These are phyloP conservation scores for Xestia sexstrigata DNA, from an alignment of 2,888 invertebrate species.

Conservation along the genomic window DNA sequence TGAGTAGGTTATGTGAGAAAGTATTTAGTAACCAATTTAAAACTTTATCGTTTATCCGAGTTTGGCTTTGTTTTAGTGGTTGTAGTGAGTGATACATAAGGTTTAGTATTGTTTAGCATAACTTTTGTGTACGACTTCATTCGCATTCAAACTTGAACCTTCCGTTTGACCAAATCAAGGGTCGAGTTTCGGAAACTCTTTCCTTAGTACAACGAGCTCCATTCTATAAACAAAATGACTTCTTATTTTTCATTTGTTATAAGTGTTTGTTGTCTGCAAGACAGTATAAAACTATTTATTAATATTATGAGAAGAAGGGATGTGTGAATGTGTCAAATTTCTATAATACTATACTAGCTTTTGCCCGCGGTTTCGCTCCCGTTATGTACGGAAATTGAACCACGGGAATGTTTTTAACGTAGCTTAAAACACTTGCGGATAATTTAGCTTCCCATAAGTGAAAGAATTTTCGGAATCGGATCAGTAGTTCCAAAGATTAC, in stretches of 20 bases:
- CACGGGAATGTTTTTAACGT: too few species aligned
- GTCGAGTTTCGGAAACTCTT: neutral
- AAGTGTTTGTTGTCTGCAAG: too few species aligned
- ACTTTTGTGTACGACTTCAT: neutral
- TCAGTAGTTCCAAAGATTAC: too few species aligned
- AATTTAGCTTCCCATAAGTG: too few species aligned
- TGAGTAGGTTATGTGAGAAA: slow-evolving; percentile 14
- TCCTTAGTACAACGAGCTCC: neutral
- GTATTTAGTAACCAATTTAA: slow-evolving; percentile 28
- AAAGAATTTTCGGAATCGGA: too few species aligned
- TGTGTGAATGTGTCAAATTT: neutral
- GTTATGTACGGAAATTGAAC: too few species aligned
- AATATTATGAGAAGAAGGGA: neutral
- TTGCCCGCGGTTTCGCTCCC: too few species aligned
- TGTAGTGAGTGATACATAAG: slow-evolving; percentile 1
- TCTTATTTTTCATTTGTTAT: neutral
- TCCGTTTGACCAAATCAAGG: neutral
- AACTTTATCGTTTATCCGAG: slow-evolving; percentile 33
- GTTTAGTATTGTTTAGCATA: neutral
- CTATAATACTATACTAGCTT: too few species aligned
- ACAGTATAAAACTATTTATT: neutral
- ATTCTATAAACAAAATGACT: neutral
- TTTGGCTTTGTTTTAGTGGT: slow-evolving; percentile 13
- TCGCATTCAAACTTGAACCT: neutral
- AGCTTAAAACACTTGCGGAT: too few species aligned